Evolutionary conservation across 1,140 invertebrate species (phyloP), one percentile per base, ranked within the genome.

Genomic region (Agraylea sexmaculata): DNA sequence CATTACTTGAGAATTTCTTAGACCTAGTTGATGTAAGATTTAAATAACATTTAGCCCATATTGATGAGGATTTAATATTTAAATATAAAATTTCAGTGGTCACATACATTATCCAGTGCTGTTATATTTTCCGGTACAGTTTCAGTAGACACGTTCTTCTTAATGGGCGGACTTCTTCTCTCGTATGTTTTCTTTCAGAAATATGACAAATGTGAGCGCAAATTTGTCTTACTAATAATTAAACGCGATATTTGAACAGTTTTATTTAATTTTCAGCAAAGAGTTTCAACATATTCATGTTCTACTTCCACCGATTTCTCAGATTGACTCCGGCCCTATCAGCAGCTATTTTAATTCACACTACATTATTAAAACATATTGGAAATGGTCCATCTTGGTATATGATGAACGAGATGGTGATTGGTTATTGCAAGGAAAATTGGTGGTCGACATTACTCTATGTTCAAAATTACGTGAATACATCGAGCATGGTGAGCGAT

Each of bases 271-370:
- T 50, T 58, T 40, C 43, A 59, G 59, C 23, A 13, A 42, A 45
- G 27, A 34, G 56, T 2, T 31, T 66, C 1, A 60, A 55, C 17
- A 30, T 68, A 1, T 55, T 55, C 12, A 40, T 65, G 13, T 73
- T 70, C 46, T 77, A 74, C 43, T 51, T 76, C 25, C 69, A 71
- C 51, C 60, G 71, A 18, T 64, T 71, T 6, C 55, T 71, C 13
- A 67, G 73, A 12, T 58, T 79, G 45, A 75, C 76, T 0, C 74
- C 77, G 0, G 55, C 74, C 3, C 61, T 77, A 22, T 71, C 70
- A 17, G 58, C 71, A 1, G 56, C 69, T 0, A 51, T 75, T 4
- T 56, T 75, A 11, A 58, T 76, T 2, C 67, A 70, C 43, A 62
- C 68, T 11, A 68, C 71, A 2, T 47, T 73, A 2, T 60, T 70